Evolutionary conservation across 2,888 invertebrate species (phyloP).

Genomic region (Mesodorylaimus sp.): DNA sequence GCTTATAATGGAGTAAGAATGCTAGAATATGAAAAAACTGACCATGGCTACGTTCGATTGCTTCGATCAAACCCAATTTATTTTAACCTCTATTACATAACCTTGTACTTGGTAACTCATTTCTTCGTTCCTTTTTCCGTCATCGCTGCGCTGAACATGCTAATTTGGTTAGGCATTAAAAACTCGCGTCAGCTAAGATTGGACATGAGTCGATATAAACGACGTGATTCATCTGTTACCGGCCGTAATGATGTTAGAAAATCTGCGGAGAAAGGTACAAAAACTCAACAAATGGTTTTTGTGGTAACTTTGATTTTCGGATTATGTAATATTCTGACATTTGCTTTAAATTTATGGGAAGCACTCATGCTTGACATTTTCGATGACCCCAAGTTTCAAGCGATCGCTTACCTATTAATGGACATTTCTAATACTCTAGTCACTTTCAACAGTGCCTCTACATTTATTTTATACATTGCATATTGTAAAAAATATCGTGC

Average conservation of each 20-base stretch:
- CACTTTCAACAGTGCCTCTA: not conserved
- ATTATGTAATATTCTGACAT: not conserved
- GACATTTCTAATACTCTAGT: not conserved
- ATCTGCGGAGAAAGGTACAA: no score
- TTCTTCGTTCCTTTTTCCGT: not conserved
- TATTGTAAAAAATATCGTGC: not conserved
- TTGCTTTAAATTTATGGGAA: not conserved
- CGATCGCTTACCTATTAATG: not conserved
- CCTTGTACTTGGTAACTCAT: not conserved
- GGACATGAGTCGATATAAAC: not conserved
- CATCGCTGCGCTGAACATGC: not conserved
- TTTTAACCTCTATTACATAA: not conserved
- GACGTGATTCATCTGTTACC: not conserved
- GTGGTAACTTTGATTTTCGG: constrained; percentile 1
- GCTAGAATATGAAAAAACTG: not conserved
- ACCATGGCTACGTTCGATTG: no score
- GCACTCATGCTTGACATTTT: not conserved
- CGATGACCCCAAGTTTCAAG: not conserved
- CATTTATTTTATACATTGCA: not conserved
- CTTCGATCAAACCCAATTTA: not conserved
- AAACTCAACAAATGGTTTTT: no score
- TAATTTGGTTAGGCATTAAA: not conserved
- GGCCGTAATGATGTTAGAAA: no score
- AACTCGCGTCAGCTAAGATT: not conserved
- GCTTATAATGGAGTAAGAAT: not conserved